Evolutionary conservation across 2,888 invertebrate species (phyloP), one percentile per base, ranked within the genome.

Genomic region (Ptilodon capucinus): DNA sequence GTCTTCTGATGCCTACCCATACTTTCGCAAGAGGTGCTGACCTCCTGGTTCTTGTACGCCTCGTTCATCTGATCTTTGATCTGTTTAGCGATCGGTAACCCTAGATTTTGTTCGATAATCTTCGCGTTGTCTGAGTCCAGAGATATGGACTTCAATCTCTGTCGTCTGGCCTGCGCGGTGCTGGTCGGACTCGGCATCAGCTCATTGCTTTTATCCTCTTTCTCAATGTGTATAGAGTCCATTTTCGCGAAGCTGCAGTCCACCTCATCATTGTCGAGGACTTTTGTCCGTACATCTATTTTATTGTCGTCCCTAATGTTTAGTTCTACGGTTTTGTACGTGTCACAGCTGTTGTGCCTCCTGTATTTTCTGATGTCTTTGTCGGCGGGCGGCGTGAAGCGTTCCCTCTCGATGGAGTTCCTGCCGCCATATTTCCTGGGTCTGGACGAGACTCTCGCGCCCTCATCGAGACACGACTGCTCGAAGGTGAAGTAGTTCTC

Each of bases 81-180:
- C 55, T 91, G 91, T 54, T 91, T 91, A 11, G 92, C 92, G 54
- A 92, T 92, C 0, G 92, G 92, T 40, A 92, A 65, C 0, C 92
- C 92, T 35, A 92, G 64, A 64, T 92, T 92, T 56, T 92, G 92
- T 76, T 92, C 92, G n/a, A 92, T 92, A 39, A 92, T 89, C 64
- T 89, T 91, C 1, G 92, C 92, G 52, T 92, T 92, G 53, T 92
- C 92, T 0, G 92, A 92, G 66, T 92, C 92, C 34, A 92, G 60
- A 0, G 92, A 92, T 62, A 92, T 92, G 0, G 92, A 92, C 68
- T 92, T 92, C 8, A 92, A 71, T 44, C 92, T 78, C 57, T 92
- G 91, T 48, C 92, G 72, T 59, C 92, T 80, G 9, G 84, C 83
- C 48, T 89, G 86, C 1, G 86, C 91, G 0, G 85, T 74, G 51